Evolutionary conservation across 2,113 vertebrate species (phyloP).

Genomic region (Alethe castanea): DNA sequence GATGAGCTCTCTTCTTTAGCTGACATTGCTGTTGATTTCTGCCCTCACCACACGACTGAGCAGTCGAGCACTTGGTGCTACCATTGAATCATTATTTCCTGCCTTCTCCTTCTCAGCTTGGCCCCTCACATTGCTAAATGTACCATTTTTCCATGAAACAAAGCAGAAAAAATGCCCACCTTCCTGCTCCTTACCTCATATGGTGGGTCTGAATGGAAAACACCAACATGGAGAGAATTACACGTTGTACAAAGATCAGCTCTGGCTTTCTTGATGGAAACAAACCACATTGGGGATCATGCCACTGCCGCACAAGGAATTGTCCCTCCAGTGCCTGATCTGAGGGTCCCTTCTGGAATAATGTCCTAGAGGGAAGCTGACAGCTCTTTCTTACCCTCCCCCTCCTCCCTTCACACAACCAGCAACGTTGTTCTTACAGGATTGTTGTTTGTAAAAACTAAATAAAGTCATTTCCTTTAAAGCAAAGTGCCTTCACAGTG

Average conservation of each 20-base stretch:
- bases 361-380: not conserved
- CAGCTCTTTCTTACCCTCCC: not conserved
- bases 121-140: not conserved
- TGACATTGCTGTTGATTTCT: not conserved
- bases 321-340: slow-evolving; percentile 54
- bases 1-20: not conserved
- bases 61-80: not conserved
- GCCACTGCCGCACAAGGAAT: not conserved
- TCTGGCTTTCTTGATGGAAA: not conserved
- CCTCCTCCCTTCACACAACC: not conserved
- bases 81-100: not conserved
- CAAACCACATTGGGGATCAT: not conserved
- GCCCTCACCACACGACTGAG: not conserved
- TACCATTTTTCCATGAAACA: not conserved
- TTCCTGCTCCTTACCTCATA: not conserved
- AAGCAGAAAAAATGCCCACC: slow-evolving; percentile 15
- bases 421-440: not conserved
- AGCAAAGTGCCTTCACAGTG: rapidly evolving
- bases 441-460: not conserved
- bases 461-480: not conserved
- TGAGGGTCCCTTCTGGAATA: slow-evolving; percentile 1
- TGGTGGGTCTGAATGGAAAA: slow-evolving; percentile 7
- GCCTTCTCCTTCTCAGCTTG: not conserved
- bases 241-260: not conserved
- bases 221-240: slow-evolving; percentile 20